Conservation (phyloP, 2,888 invertebrate species). For the Apamea crenata region DNA sequence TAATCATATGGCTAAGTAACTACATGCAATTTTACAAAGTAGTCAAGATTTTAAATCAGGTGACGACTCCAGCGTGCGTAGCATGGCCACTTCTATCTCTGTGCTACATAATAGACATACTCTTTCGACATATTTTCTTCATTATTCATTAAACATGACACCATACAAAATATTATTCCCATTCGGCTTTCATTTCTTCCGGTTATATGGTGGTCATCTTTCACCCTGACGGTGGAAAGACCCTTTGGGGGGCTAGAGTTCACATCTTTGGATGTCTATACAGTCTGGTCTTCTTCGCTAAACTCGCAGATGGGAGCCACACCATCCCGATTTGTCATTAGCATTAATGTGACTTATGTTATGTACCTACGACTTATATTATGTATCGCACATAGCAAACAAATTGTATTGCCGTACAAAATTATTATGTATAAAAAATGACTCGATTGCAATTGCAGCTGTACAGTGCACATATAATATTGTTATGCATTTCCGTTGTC, state of each 20-base stretch:
- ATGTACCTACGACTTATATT: too few species aligned
- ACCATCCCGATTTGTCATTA: not conserved
- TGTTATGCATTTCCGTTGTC: slow-evolving; percentile 39
- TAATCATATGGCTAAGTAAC: not conserved
- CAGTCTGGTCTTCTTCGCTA: not conserved
- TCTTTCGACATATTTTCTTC: too few species aligned
- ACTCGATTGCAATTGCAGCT: not conserved
- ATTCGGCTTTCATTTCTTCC: not conserved
- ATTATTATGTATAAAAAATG: not conserved
- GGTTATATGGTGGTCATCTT: not conserved
- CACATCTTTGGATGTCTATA: not conserved
- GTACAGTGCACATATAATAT: not conserved
- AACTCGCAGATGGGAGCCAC: not conserved
- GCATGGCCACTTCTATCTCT: not conserved
- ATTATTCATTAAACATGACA: too few species aligned
- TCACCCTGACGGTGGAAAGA: not conserved
- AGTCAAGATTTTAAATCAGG: not conserved
- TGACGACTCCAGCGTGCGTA: not conserved
- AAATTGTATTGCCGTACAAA: too few species aligned
- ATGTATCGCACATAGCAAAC: too few species aligned
- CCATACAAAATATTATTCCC: too few species aligned
- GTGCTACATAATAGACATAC: too few species aligned
- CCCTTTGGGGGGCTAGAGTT: not conserved
- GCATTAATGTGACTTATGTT: too few species aligned
- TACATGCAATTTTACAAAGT: too few species aligned